These are phyloP conservation scores for Falcaria lacertinaria DNA, from an alignment of 2,888 invertebrate species.

Conservation along the genomic window DNA sequence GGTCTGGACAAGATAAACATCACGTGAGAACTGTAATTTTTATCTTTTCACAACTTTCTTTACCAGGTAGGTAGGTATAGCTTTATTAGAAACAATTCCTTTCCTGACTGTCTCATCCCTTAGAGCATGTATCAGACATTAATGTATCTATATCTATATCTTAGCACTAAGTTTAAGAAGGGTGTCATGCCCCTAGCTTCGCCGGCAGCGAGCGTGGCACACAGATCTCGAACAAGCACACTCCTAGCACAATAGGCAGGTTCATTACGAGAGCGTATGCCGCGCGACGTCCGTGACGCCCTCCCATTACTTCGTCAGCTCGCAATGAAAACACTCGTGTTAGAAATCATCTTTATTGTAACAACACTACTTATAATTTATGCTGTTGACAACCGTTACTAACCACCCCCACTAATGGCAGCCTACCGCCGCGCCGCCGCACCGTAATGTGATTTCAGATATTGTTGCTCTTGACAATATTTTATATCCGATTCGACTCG, in stretches of 20 bases:
- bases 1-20: too few species aligned
- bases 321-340: constrained; percentile 66
- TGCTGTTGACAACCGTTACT: constrained; percentile 69
- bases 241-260: constrained; percentile 67
- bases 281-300: constrained; percentile 70
- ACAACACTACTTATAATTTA: constrained; percentile 72
- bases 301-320: constrained; percentile 65
- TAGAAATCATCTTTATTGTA: constrained; percentile 59
- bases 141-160: constrained; percentile 26
- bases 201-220: constrained; percentile 41
- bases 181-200: constrained; percentile 42
- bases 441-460: constrained; percentile 51
- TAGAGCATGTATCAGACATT: too few species aligned
- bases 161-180: constrained; percentile 41
- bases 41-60: too few species aligned
- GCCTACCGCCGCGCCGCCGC: constrained; percentile 45
- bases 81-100: too few species aligned
- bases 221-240: constrained; percentile 61
- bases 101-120: too few species aligned
- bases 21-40: too few species aligned
- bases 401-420: constrained; percentile 39
- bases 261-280: constrained; percentile 73
- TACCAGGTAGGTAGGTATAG: too few species aligned
- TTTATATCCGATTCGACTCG: constrained; percentile 5
- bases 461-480: constrained; percentile 40